phyloP scores from a whole-genome alignment of 2,797 vertebrate genomes.

The Myripristis jacobus region DNA sequence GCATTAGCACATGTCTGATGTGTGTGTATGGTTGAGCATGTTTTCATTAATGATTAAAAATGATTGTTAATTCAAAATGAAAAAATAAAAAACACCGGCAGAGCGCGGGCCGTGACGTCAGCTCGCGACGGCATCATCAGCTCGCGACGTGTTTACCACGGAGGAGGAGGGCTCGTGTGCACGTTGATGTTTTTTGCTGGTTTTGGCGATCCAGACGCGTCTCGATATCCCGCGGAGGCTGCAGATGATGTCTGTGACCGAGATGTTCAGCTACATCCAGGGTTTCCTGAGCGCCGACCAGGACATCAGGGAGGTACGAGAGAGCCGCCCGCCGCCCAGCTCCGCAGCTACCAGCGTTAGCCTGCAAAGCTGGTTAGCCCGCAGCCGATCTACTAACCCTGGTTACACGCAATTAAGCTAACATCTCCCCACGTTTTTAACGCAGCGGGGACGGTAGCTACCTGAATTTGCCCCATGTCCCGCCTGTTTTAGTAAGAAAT shows the following conservation, averaged over 20 bases:
- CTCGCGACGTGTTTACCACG: constrained; percentile 33
- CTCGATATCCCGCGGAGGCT: not conserved
- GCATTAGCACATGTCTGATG: too few species aligned
- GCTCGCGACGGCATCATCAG: constrained; percentile 6
- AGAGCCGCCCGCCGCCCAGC: not conserved
- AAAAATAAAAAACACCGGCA: too few species aligned
- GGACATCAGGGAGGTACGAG: constrained; percentile 91
- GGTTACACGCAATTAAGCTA: not conserved
- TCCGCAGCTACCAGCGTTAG: not conserved
- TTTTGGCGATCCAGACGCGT: not conserved
- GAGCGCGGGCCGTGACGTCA: not conserved
- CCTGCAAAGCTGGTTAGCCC: constrained; percentile 16
- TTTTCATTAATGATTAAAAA: too few species aligned
- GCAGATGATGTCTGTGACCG: constrained; percentile 90
- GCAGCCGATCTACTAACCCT: not conserved
- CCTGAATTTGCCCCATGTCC: too few species aligned
- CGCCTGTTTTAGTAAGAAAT: too few species aligned
- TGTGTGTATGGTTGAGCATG: too few species aligned
- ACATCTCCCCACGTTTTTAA: not conserved
- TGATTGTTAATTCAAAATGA: too few species aligned
- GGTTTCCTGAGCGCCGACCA: constrained; percentile 92
- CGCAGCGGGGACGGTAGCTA: not conserved
- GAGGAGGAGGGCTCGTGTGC: constrained; percentile 25
- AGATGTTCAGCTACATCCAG: constrained; percentile 94
- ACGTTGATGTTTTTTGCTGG: constrained; percentile 40